Evolutionary conservation across 2,797 vertebrate species (phyloP).

Genomic region (Enteromius radiatus): DNA sequence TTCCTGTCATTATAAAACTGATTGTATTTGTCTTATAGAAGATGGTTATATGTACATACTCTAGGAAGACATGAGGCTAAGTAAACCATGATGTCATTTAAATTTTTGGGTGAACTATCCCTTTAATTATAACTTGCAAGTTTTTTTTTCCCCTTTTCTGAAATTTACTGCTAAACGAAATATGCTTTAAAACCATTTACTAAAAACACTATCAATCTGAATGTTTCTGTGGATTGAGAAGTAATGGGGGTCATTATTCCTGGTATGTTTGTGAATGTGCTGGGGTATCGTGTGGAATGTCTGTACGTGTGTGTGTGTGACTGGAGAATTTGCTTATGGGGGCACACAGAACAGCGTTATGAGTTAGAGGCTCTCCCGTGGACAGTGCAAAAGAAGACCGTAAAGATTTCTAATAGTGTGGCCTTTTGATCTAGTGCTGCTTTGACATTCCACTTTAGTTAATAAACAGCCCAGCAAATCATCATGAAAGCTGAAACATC

Average conservation of each 20-base stretch:
- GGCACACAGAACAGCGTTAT: background rate
- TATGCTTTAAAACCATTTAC: background rate
- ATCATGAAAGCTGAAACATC: constrained; percentile 44
- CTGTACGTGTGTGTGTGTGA: constrained; percentile 23
- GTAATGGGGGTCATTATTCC: constrained; percentile 29
- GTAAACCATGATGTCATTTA: background rate
- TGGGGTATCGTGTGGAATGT: constrained; percentile 30
- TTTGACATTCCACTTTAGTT: constrained; percentile 58
- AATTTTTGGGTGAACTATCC: background rate
- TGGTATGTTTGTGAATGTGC: constrained; percentile 26
- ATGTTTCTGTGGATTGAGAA: constrained; percentile 18
- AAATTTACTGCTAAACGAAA: constrained; percentile 2
- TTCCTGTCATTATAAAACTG: background rate
- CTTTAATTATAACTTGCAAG: background rate
- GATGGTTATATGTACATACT: background rate
- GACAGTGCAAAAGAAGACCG: constrained; percentile 33
- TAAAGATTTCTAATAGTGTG: constrained; percentile 47
- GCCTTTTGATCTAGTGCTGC: constrained; percentile 48
- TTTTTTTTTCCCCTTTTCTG: too few species aligned
- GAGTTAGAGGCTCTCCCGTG: background rate
- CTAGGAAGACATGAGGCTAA: background rate
- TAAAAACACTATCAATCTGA: background rate
- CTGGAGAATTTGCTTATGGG: constrained; percentile 30
- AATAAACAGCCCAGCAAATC: constrained; percentile 56
- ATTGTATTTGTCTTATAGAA: background rate